Evolutionary conservation across 2,113 vertebrate genomes (phyloP).

Genomic region (Eurypyga helias): DNA sequence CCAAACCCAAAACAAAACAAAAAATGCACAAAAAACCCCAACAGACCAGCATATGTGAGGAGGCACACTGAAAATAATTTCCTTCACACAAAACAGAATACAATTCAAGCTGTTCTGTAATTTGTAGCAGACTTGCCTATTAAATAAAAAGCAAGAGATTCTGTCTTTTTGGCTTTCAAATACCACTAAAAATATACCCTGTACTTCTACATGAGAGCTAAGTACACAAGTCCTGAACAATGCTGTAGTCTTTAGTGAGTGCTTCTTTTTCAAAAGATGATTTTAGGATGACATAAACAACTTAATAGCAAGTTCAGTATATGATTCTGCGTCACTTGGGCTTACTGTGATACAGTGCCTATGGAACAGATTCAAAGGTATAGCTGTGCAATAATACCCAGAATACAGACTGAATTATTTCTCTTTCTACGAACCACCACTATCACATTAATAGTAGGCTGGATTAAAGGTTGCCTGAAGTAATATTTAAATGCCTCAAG

Average conservation of each 20-base stretch:
- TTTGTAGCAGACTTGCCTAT: background rate
- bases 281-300: background rate
- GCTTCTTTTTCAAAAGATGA: background rate
- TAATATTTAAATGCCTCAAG: background rate
- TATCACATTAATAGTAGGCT: background rate
- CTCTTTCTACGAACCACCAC: background rate
- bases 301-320: background rate
- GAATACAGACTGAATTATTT: background rate
- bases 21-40: fast-evolving
- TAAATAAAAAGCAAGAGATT: background rate
- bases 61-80: background rate
- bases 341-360: background rate
- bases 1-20: background rate
- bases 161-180: background rate
- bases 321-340: background rate
- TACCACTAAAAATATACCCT: background rate
- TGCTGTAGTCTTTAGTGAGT: background rate
- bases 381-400: background rate
- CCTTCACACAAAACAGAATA: background rate
- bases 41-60: background rate
- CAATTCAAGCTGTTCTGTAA: background rate
- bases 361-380: background rate
- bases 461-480: background rate
- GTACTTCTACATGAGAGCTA: background rate
- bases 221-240: background rate